phyloP scores from a whole-genome alignment of 2,113 vertebrate genomes.

The Etheostoma spectabile region DNA sequence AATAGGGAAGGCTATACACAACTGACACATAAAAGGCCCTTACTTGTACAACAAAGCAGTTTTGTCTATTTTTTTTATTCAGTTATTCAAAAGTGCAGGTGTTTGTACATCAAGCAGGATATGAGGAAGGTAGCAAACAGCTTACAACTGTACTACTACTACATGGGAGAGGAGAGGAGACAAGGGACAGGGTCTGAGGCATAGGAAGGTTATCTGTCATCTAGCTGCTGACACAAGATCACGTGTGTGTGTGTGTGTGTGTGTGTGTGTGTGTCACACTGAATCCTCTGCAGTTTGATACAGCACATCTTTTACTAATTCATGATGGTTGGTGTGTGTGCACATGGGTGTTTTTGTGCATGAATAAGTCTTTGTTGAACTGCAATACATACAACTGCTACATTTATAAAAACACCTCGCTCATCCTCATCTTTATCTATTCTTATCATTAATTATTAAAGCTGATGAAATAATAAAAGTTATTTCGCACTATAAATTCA shows the following conservation, averaged over 20 bases:
- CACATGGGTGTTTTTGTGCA: neutral
- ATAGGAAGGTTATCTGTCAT: constrained; percentile 11
- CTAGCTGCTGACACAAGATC: constrained; percentile 31
- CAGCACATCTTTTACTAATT: constrained; percentile 54
- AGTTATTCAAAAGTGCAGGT: neutral
- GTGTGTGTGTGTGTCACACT: neutral
- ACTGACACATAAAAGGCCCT: neutral
- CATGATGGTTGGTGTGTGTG: constrained; percentile 20
- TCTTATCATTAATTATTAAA: neutral
- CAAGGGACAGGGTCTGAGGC: neutral
- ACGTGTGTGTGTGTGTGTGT: neutral
- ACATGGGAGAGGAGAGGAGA: constrained; percentile 4
- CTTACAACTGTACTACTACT: neutral
- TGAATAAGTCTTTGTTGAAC: neutral
- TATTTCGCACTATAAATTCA: neutral
- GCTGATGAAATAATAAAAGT: too few relatives aligned
- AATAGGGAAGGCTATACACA: neutral
- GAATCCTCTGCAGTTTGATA: constrained; percentile 45
- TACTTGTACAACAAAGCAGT: neutral
- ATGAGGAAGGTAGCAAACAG: neutral
- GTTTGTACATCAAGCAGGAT: neutral
- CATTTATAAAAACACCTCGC: neutral
- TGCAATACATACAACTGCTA: neutral
- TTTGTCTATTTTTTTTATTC: neutral
- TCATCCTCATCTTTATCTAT: neutral